Evolutionary conservation across 2,113 vertebrate species (phyloP).

Genomic region (Gallinago media): DNA sequence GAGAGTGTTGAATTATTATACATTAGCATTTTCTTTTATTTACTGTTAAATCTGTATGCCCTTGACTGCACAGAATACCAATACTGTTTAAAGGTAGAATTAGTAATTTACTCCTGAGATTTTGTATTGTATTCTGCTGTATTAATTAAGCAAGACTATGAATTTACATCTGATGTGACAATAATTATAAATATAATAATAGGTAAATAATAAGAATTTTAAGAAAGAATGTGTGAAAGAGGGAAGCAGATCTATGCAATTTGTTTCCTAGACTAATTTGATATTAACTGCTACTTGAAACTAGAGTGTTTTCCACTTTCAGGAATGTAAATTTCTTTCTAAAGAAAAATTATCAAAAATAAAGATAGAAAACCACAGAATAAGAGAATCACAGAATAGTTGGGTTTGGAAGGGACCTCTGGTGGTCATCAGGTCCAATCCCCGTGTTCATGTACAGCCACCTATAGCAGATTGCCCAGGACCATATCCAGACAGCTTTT

Average conservation of each 20-base stretch:
- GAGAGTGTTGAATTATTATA: background rate
- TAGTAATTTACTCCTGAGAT: background rate
- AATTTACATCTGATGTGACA: background rate
- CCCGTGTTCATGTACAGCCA: fast-evolving
- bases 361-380: background rate
- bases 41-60: background rate
- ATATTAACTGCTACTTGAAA: background rate
- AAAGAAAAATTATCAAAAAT: background rate
- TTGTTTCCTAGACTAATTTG: background rate
- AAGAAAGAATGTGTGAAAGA: background rate
- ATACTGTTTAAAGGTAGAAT: background rate
- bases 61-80: background rate
- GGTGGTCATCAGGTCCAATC: background rate
- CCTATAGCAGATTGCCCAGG: background rate
- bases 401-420: background rate
- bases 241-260: background rate
- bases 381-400: background rate
- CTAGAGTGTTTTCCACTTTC: background rate
- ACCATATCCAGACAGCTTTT: background rate
- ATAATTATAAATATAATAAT: background rate
- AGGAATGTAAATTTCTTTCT: background rate
- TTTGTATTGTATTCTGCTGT: background rate
- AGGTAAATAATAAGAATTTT: background rate
- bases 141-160: background rate
- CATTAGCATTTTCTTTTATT: background rate